Percentiles rank a stretch among this genome's conserved stretches.
Evolutionary conservation across 2,888 invertebrate species (phyloP).

Genomic region (Deilephila elpenor): DNA sequence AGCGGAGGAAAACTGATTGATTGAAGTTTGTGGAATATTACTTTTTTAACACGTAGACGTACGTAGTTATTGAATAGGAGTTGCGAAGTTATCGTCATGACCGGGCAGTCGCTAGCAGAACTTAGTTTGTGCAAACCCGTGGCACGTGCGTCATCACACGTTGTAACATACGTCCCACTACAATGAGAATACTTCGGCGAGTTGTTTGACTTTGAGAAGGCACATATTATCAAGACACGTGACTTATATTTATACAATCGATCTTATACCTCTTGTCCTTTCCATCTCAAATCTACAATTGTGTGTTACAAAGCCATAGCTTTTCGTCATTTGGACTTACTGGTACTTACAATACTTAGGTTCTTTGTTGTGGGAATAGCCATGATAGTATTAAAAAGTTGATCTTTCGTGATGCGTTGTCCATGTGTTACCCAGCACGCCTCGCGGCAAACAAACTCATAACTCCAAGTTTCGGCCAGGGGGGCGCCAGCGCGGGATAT

Average conservation of each 20-base stretch:
- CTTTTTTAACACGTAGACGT: no score
- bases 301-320: no score
- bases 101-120: no score
- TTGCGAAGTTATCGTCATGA: no score
- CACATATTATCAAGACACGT: neutral
- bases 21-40: no score
- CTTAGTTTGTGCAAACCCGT: no score
- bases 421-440: neutral
- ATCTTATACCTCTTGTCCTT: neutral
- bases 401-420: neutral
- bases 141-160: neutral
- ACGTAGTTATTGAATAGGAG: no score
- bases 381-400: neutral
- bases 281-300: no score
- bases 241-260: neutral
- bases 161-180: neutral
- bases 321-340: no score
- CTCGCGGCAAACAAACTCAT: neutral
- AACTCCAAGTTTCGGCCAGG: neutral
- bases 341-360: no score
- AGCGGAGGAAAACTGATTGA: no score
- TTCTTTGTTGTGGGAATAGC: no score
- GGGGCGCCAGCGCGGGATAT: neutral
- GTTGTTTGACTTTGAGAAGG: conserved; percentile 3
- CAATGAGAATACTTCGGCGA: conserved; percentile 13